Evolutionary conservation across 2,888 invertebrate genomes (phyloP), one percentile per base, ranked within the genome.

Genomic region (Deilephila porcellus): DNA sequence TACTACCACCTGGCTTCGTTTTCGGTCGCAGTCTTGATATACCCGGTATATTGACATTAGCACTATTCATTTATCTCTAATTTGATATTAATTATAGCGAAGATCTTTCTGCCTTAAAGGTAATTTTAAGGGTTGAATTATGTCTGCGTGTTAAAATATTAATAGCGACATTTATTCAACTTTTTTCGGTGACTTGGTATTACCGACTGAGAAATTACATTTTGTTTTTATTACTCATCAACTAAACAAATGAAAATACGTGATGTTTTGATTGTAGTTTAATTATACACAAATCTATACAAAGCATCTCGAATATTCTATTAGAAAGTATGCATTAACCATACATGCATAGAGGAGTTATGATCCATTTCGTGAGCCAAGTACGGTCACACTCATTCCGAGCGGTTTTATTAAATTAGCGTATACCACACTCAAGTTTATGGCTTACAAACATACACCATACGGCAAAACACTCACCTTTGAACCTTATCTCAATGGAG

Each of bases 361-460:
- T 64, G 67, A 52, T 67, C 45, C 52, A 20, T 67, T 67, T 67
- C 45, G 67, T 52, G 52, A 25, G 45, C 25, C 25, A 20, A 37
- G 64, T 37, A 37, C 25, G 45, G 25, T 25, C 45, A 63, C 19
- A 34, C 25, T 25, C 29, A 29, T 17, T 25, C 20, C 34, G 37
- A 20, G 25, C 20, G 67, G 45, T 67, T 67, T 67, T 67, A 67
- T 67, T 67, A 67, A 67, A 67, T 67, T 67, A 67, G 67, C 67
- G 52, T 67, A 45, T 52, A 25, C 45, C 56, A 56, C 56, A 56
- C 67, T 52, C 52, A 45, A 52, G 25, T 67, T 67, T 67, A 67
- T 52, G 67, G 67, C 17, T 67, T 67, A 67, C 64, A 37, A 64
- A 52, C 3, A 32, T 11, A 11, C 20, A 64, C n/a, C 20, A 8